Base-by-base conservation (phyloP, 2,113 vertebrate genomes). In the Calonectris borealis region DNA sequence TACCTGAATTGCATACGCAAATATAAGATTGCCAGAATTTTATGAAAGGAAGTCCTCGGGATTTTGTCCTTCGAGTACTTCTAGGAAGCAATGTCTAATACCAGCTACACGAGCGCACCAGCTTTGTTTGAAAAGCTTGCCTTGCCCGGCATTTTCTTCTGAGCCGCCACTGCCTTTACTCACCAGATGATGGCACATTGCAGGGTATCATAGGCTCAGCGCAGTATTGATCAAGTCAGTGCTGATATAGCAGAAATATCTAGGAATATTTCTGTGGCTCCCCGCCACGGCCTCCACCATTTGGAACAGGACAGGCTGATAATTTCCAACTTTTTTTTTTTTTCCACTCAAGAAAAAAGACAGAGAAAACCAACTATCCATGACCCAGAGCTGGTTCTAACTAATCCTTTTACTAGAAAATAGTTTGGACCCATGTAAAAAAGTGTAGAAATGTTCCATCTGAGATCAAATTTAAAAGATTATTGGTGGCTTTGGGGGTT, bases 21-120 rank as follows among this genome's bases (percentile, higher is more conserved):
- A 91, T 29, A 20, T 0, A n/a, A 62, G 16, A 1, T 22, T 11
- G 18, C 6, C 13, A 46, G 62, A 36, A 36, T 54, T 68, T 49
- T 13, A n/a, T 10, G 21, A 36, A 54, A 91, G 26, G 8, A 42
- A 78, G 24, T 15, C 48, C 34, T 40, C 3, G 6, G 68, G 40
- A 65, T 62, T 86, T 69, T 72, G 14, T 38, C 48, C 34, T 68
- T 27, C 15, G 27, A 36, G 14, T 16, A 27, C n/a, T 38, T 46
- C 24, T 29, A n/a, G 40, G 36, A 62, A 58, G 57, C 52, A 27
- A 27, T 4, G 11, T 21, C 34, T 36, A 14, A 6, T 0, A 13
- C 2, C 1, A 79, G 42, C 8, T 42, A 13, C 15, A 3, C 0
- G 6, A 64, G 18, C 2, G 0, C 13, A 49, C 27, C 16, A 55